Percentiles rank a stretch among this genome's conserved stretches.
Conservation (phyloP, 2,113 vertebrate species). For the Thoracochromis brauschi region DNA sequence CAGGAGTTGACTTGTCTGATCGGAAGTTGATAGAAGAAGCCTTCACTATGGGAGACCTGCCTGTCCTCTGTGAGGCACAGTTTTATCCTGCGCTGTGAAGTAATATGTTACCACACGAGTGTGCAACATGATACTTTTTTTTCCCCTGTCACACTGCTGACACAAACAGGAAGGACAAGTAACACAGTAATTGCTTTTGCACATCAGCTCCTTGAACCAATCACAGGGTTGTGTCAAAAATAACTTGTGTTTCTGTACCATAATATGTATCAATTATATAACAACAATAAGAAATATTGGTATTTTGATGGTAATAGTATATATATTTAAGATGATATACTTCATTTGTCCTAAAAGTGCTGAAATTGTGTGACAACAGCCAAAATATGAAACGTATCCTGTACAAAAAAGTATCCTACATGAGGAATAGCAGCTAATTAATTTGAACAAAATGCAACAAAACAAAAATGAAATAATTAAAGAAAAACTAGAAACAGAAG, state of each 20-base stretch:
- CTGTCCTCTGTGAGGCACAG: slow-evolving; percentile 87
- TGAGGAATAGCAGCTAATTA: not conserved
- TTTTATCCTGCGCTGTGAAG: not conserved
- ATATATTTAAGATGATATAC: not conserved
- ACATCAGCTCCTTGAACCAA: not conserved
- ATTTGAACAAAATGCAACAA: not conserved
- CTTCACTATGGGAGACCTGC: slow-evolving; percentile 85
- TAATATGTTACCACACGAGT: not conserved
- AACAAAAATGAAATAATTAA: not conserved
- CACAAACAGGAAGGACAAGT: not conserved
- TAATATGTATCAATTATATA: not conserved
- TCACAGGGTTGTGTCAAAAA: not conserved
- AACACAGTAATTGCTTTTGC: not conserved
- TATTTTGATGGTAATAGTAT: not conserved
- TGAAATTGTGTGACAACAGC: not conserved
- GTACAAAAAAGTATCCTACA: not conserved
- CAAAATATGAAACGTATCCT: not conserved
- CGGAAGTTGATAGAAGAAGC: slow-evolving; percentile 85
- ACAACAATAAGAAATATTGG: not conserved
- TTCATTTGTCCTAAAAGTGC: not conserved
- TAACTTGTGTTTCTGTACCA: not conserved
- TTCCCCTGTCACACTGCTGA: not conserved
- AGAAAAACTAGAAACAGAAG: not conserved
- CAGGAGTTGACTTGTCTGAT: slow-evolving; percentile 87
- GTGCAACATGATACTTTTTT: not conserved